A percentile compares a stretch with the other conserved stretches of the same genome.
phyloP scores from a whole-genome alignment of 2,113 vertebrate genomes.

The Coptodon bakossiorum region DNA sequence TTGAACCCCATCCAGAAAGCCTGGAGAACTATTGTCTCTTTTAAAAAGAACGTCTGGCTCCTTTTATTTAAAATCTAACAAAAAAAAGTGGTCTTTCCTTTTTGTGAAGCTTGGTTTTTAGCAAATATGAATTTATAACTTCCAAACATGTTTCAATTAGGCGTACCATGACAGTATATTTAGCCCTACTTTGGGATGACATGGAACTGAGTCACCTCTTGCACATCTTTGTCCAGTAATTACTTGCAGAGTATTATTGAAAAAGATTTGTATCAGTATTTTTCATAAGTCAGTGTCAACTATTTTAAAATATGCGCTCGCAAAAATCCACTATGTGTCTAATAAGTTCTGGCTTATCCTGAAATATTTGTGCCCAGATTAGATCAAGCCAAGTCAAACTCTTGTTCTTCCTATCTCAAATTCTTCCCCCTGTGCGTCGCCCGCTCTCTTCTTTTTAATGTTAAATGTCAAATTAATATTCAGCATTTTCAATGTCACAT shows the following conservation, averaged over 20 bases:
- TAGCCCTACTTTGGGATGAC: not conserved
- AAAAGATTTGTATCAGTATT: not conserved
- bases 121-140: not conserved
- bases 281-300: not conserved
- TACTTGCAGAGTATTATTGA: not conserved
- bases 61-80: not conserved
- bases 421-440: not conserved
- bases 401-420: not conserved
- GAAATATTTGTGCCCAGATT: not conserved
- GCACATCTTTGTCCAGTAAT: not conserved
- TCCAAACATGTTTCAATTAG: not conserved
- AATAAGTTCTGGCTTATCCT: not conserved
- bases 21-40: not conserved
- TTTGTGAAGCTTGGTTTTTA: not conserved
- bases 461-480: not conserved
- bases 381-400: not conserved
- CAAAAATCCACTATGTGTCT: not conserved
- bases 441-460: not conserved
- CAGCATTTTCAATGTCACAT: not conserved
- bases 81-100: not conserved
- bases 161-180: not conserved
- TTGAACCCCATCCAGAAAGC: not conserved
- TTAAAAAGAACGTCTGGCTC: not conserved
- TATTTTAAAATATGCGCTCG: not conserved
- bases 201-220: not conserved